Evolutionary conservation across 2,113 vertebrate species (phyloP).

Genomic region (Marmota monax): DNA sequence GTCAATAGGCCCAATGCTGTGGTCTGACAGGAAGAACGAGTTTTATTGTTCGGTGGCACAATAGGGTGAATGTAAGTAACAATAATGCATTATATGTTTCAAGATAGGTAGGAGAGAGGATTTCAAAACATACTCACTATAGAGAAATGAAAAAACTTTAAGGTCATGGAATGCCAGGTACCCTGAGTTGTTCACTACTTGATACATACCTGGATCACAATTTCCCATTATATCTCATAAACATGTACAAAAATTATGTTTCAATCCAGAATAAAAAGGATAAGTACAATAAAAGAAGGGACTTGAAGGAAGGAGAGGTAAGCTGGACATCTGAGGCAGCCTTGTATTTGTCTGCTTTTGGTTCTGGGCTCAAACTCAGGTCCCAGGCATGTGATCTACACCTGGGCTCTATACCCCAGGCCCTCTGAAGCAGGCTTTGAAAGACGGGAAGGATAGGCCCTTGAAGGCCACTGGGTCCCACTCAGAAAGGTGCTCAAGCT

Average conservation of each 20-base stretch:
- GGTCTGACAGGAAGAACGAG: not conserved
- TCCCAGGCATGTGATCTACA: not conserved
- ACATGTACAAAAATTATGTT: not conserved
- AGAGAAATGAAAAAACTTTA: not conserved
- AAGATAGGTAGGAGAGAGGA: not conserved
- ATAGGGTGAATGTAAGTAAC: not conserved
- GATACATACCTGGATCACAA: not conserved
- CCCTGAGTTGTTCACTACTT: not conserved
- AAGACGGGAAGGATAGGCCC: rapidly evolving
- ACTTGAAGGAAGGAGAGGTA: not conserved
- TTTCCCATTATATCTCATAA: not conserved
- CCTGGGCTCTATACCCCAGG: not conserved
- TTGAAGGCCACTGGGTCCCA: too few species aligned
- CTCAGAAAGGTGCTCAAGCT: not conserved
- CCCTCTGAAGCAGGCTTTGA: not conserved
- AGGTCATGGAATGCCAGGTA: not conserved
- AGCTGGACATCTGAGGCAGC: rapidly evolving
- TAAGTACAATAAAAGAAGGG: too few species aligned
- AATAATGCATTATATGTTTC: not conserved
- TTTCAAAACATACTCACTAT: not conserved
- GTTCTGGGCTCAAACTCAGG: not conserved
- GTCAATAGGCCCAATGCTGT: too few species aligned
- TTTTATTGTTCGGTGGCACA: not conserved
- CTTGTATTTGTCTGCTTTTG: not conserved
- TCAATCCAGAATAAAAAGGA: not conserved